phyloP scores from a whole-genome alignment of 2,888 invertebrate genomes.

The Ariolimax columbianus region DNA sequence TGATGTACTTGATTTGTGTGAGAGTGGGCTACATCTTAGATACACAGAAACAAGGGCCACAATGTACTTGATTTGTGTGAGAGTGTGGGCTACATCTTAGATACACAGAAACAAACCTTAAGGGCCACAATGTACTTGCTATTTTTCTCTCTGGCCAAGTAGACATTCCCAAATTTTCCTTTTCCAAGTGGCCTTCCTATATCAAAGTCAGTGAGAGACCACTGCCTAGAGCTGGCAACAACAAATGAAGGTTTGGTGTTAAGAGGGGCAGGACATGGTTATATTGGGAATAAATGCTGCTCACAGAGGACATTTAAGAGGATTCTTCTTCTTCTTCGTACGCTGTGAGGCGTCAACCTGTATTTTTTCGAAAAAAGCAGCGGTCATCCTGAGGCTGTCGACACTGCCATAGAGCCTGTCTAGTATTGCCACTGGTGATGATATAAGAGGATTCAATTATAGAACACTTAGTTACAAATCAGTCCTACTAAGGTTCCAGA shows the following conservation, averaged over 20 bases:
- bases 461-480: too few species aligned
- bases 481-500: too few species aligned
- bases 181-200: constrained; percentile 94
- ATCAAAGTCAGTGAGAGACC: constrained; percentile 92
- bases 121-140: constrained; percentile 85
- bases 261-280: too few species aligned
- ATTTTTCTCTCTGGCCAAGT: constrained; percentile 92
- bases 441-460: too few species aligned
- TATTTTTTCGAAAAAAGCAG: background rate
- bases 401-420: background rate
- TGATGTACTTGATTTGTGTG: background rate
- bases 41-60: background rate
- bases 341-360: background rate
- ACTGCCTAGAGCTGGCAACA: constrained; percentile 61
- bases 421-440: background rate
- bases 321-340: too few species aligned
- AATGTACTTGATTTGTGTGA: background rate
- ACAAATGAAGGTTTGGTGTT: background rate
- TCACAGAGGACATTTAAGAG: too few species aligned
- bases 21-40: background rate
- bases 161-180: constrained; percentile 98
- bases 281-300: background rate
- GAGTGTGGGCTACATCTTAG: background rate
- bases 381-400: background rate
- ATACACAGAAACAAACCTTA: constrained; percentile 74